Evolutionary conservation across 2,113 vertebrate genomes (phyloP).

Genomic region (Terrapene triunguis): DNA sequence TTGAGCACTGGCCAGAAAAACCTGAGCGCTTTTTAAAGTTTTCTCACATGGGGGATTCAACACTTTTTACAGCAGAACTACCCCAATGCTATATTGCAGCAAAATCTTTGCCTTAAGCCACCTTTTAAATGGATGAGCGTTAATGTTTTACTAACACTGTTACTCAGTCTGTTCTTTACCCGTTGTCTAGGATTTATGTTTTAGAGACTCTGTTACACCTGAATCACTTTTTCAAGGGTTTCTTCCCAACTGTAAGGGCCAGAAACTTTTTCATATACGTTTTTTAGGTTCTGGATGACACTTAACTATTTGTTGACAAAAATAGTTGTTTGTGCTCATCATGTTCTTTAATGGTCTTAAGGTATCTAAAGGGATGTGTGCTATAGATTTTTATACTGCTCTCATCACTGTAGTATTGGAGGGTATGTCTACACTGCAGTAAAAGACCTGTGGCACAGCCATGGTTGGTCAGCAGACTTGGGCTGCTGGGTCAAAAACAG

Average conservation of each 20-base stretch:
- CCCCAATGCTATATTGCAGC: not conserved
- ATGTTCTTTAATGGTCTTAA: not conserved
- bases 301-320: not conserved
- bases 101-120: not conserved
- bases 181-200: not conserved
- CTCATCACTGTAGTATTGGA: not conserved
- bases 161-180: not conserved
- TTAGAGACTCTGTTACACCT: not conserved
- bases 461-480: not conserved
- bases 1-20: not conserved
- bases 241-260: not conserved
- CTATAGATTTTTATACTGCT: not conserved
- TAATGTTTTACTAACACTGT: not conserved
- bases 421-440: not conserved
- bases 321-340: not conserved
- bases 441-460: not conserved
- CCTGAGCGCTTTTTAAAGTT: not conserved
- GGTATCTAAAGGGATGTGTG: not conserved
- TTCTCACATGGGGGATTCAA: not conserved
- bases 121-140: not conserved
- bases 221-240: not conserved
- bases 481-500: not conserved
- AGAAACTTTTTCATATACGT: rapidly evolving
- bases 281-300: not conserved
- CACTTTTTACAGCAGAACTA: not conserved